Base-by-base conservation (phyloP, 2,113 vertebrate species). In the Istiophorus platypterus region DNA sequence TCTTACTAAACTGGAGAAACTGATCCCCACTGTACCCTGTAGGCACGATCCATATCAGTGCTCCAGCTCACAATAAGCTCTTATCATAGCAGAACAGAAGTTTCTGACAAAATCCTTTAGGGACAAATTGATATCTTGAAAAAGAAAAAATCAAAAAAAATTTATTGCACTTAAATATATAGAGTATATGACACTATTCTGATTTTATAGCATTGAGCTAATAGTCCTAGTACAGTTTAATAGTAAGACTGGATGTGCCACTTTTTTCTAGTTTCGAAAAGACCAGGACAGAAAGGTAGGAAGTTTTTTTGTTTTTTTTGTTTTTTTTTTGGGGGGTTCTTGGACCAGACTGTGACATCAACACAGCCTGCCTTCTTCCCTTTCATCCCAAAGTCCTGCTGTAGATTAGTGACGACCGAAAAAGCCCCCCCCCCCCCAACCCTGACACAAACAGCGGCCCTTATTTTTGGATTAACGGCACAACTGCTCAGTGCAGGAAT, bases 11-110 rank as follows among this genome's bases (percentile, higher is more conserved):
- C 31, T 86, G 80, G 79, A 85, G 82, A 85, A 92, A 85, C 68
- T 74, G 78, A 91, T 92, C 85, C 79, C 42, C 37, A 72, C 80
- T 86, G 68, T 84, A 80, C 52, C 89, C 86, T 68, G 64, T 69
- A 80, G 86, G 87, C 81, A 84, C 54, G 22, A 56, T 86, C 74
- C 78, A 57, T 89, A 91, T 89, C 87, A 80, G 81, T 82, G 77
- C 81, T 85, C 41, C 75, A 84, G 80, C 77, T 84, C 82, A 85
- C 84, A 86, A 90, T 83, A 85, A 79, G 74, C 80, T 71, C 91
- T 92, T 94, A 93, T 93, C 92, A 37, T 80, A 10, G 70, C 75
- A 69, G 66, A 82, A 82, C 90, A 92, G 86, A 87, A 87, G 86
- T 79, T 78, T 80, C 82, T 41, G 47, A 72, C 84, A 76, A 82